Percentiles rank a stretch among this genome's conserved stretches.
Evolutionary conservation across 2,797 vertebrate species (phyloP).

Genomic region (Hypotaenidia okinawae): DNA sequence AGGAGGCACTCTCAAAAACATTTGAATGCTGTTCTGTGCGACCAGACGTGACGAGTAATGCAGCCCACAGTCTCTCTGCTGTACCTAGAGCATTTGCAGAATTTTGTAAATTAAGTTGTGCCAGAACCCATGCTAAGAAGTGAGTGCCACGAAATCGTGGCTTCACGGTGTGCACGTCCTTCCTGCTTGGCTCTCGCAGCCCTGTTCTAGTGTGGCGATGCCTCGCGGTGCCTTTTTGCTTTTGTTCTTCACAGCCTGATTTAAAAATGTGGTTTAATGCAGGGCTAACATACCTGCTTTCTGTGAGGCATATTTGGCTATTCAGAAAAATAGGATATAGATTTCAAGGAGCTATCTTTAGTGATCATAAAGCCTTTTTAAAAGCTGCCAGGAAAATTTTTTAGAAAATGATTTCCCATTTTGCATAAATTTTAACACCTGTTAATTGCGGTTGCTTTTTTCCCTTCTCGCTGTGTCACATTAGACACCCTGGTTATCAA

Average conservation of each 20-base stretch:
- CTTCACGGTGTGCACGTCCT: accelerated
- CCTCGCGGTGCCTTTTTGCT: background rate
- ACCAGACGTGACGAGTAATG: background rate
- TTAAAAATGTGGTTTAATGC: constrained; percentile 31
- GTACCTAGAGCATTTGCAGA: background rate
- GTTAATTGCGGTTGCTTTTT: constrained; percentile 72
- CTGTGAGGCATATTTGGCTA: constrained; percentile 62
- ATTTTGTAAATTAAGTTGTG: background rate
- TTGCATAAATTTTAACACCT: constrained; percentile 72
- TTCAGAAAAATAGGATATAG: constrained; percentile 51
- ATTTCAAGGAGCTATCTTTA: constrained; percentile 52
- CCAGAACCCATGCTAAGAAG: background rate
- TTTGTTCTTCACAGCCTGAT: constrained; percentile 35
- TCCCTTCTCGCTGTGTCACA: constrained; percentile 66
- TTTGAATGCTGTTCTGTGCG: background rate
- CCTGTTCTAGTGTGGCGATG: accelerated
- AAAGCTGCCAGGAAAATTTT: constrained; percentile 55
- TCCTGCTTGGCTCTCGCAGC: accelerated
- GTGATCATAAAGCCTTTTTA: constrained; percentile 31
- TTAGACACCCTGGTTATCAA: constrained; percentile 81
- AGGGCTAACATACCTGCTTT: constrained; percentile 53
- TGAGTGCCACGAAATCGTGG: background rate
- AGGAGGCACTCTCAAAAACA: background rate
- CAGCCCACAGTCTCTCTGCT: background rate
- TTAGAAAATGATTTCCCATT: constrained; percentile 58